Base-by-base conservation (phyloP, 2,888 invertebrate species). In the Gnatocerus cornutus region DNA sequence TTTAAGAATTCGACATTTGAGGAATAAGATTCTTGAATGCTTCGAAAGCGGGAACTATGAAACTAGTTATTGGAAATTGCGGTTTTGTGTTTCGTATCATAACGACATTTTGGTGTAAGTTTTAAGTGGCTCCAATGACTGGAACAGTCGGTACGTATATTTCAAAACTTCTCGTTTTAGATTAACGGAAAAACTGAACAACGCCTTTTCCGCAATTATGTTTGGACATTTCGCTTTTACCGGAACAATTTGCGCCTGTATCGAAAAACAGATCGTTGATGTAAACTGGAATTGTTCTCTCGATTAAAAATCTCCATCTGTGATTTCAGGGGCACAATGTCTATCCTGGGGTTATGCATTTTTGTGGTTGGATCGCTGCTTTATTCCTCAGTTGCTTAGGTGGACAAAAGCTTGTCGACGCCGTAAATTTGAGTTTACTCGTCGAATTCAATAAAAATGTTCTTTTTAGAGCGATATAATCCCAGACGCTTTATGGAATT, bases 1-100 rank as follows among this genome's bases (percentile, higher is more conserved):
- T 12, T 13, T 67, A 13, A 59, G 61, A 14, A 59, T 67, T 33
- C 3, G 52, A 3, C 67, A 67, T 29, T 16, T 67, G n/a, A 61
- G 52, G 37, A 14, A n/a, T 4, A 67, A 59, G 61, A 37, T 67
- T n/a, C 30, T 45, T 9, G 45, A 59, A 7, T 67, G 67, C 50
- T 61, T 67, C 3, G 61, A 53, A n/a, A 8, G 30, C 14, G 41
- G 30, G 8, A 10, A 43, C 4, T 13, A 45, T 10, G 61, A 45
- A 12, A 29, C 16, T 8, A 43, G 39, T 3, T 13, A 21, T 12
- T 6, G 12, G 7, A 43, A 53, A 33, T 37, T 67, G 5, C 10
- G 29, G 8, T 10, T 3, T 0, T 67, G 67, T 12, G 45, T 67
- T 29, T 7, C 39, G 8, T 67, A 67, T 16, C 67, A 67, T 6